Evolutionary conservation across 2,888 invertebrate species (phyloP).

Genomic region (Nymphalis urticae): DNA sequence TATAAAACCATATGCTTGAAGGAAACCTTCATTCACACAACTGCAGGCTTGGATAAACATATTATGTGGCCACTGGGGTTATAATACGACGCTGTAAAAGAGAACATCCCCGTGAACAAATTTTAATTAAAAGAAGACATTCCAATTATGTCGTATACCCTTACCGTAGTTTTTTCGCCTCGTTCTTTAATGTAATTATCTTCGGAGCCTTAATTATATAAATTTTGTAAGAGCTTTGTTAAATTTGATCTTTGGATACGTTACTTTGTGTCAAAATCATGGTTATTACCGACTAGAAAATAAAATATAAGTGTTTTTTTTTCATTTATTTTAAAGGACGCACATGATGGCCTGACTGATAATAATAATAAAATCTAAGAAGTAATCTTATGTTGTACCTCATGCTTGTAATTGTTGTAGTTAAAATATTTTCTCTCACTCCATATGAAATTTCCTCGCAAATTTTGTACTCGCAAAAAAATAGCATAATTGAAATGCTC

Average conservation of each 20-base stretch:
- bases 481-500: no score
- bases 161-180: constrained; percentile 15
- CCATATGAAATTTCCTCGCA: no score
- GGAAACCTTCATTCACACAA: background rate
- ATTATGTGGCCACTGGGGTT: background rate
- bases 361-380: no score
- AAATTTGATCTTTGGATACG: constrained; percentile 17
- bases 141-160: constrained; percentile 18
- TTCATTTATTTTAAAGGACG: background rate
- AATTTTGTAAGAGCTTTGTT: constrained; percentile 12
- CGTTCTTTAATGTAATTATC: constrained; percentile 14
- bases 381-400: no score
- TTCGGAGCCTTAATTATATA: constrained; percentile 24
- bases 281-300: background rate
- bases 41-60: constrained; percentile 2
- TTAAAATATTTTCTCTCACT: no score
- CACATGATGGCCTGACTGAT: no score
- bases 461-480: no score
- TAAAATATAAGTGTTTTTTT: background rate
- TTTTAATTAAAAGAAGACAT: constrained; percentile 29
- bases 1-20: background rate
- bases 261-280: constrained; percentile 12
- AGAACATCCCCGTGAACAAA: constrained; percentile 10
- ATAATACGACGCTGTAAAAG: background rate
- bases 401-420: no score